These are phyloP conservation scores for Illadopsis cleaveri DNA, from an alignment of 2,113 vertebrate species.

Conservation along the genomic window DNA sequence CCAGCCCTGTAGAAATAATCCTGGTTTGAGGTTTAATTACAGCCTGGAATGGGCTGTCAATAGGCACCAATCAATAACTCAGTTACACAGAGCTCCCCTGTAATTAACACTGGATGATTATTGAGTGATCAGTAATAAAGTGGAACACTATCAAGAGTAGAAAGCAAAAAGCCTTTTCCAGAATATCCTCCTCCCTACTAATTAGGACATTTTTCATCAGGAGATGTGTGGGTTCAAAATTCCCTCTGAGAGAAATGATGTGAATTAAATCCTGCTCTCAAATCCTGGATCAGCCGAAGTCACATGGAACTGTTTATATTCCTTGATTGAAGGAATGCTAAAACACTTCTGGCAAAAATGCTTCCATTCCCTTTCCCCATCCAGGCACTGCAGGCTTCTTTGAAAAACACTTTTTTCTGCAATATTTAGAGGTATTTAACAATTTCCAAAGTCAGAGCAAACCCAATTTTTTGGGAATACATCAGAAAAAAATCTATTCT, in stretches of 20 bases:
- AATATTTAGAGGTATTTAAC: background rate
- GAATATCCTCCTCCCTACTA: background rate
- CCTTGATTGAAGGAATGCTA: conserved; percentile 48
- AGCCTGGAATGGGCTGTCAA: background rate
- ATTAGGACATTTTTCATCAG: background rate
- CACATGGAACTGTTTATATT: conserved; percentile 61
- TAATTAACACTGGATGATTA: background rate
- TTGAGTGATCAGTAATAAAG: background rate
- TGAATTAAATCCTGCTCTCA: conserved; percentile 15
- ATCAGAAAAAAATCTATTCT: background rate
- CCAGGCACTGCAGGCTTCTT: background rate
- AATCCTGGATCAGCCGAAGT: conserved; percentile 20
- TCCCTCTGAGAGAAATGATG: background rate
- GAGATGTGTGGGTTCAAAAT: conserved; percentile 8
- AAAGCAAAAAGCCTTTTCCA: background rate
- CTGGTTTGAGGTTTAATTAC: background rate
- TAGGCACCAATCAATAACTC: background rate
- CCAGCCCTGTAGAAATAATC: background rate
- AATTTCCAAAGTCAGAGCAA: background rate
- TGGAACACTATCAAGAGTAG: background rate
- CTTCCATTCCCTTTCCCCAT: background rate
- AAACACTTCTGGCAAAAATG: conserved; percentile 40
- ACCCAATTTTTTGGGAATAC: background rate
- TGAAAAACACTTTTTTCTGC: conserved; percentile 2
- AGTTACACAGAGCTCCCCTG: background rate